Evolutionary conservation across 2,113 vertebrate species (phyloP), one percentile per base, ranked within the genome.

Genomic region (Pyrgilauda ruficollis): DNA sequence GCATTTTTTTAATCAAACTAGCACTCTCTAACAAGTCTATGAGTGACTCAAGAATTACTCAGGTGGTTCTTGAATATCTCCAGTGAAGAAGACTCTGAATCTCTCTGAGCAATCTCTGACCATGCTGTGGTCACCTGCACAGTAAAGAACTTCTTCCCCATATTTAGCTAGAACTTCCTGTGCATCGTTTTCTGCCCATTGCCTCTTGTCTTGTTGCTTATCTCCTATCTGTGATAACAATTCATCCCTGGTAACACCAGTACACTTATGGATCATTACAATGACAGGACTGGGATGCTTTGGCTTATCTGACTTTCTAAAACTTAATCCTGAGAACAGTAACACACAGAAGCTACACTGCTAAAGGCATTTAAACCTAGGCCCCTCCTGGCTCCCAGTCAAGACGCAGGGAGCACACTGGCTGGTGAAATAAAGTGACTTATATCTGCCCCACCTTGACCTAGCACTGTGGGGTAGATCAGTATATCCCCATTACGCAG

Each of bases 401-500:
- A 75, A 67, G 67, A 68, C 30, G 21, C 64, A 78, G 27, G n/a
- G 37, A 74, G 23, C 43, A 46, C 6, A 1, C 4, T 44, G 61
- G 47, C 37, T 53, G 43, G 21, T 82, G 56, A 90, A 88, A 88
- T 39, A 37, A 63, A 70, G 70, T 9, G 20, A 26, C 15, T 67
- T 50, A 13, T 17, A 28, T 39, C 39, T 59, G 16, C 52, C 37
- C 27, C 1, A 10, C 37, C 27, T 43, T 4, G 3, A 47, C 61
- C 59, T 35, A 53, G 43, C 39, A 19, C 46, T 22, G 31, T 10
- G 47, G 28, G 31, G 19, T n/a, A 63, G 62, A 46, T 46, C 58
- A 37, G 10, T 20, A 31, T 17, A 35, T 59, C 30, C 50, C 23
- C 23, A 26, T 68, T 15, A 39, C 0, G 0, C 18, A 80, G 33